A percentile compares a stretch with the other conserved stretches of the same genome.
phyloP scores from a whole-genome alignment of 2,113 vertebrate species.

The Gobiocypris rarus region DNA sequence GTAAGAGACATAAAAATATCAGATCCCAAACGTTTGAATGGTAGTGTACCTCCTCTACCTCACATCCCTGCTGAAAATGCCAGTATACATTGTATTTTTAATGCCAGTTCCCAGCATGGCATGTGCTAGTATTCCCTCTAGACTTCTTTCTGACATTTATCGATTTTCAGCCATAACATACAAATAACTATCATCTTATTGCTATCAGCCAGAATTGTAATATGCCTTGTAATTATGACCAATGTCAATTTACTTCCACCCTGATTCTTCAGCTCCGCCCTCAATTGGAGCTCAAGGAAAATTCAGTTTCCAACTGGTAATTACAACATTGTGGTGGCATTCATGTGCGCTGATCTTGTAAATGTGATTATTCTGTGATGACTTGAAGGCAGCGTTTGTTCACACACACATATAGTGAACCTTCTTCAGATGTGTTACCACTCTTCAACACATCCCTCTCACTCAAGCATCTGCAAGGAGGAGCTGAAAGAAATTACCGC shows the following conservation, averaged over 20 bases:
- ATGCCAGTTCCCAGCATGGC: neutral
- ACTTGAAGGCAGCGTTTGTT: slow-evolving; percentile 14
- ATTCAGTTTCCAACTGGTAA: neutral
- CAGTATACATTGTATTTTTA: neutral
- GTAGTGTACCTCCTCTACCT: neutral
- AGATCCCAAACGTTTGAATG: neutral
- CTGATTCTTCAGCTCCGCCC: neutral
- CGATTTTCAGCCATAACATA: neutral
- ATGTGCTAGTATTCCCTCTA: neutral
- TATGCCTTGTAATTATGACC: neutral
- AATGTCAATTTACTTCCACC: neutral
- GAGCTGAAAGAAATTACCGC: slow-evolving; percentile 14
- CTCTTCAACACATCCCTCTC: slow-evolving; percentile 36
- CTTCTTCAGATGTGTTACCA: neutral
- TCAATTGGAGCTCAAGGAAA: neutral
- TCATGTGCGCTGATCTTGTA: neutral
- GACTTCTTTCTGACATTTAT: neutral
- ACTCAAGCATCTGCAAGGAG: slow-evolving; percentile 35
- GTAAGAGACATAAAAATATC: neutral
- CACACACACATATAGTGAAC: slow-evolving; percentile 2
- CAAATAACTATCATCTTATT: neutral
- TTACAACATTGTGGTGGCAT: neutral
- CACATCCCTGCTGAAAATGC: neutral
- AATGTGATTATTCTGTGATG: slow-evolving; percentile 19
- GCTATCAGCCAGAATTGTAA: neutral